Base-by-base conservation (phyloP, 2,888 invertebrate species). In the Erpobdella octoculata region DNA sequence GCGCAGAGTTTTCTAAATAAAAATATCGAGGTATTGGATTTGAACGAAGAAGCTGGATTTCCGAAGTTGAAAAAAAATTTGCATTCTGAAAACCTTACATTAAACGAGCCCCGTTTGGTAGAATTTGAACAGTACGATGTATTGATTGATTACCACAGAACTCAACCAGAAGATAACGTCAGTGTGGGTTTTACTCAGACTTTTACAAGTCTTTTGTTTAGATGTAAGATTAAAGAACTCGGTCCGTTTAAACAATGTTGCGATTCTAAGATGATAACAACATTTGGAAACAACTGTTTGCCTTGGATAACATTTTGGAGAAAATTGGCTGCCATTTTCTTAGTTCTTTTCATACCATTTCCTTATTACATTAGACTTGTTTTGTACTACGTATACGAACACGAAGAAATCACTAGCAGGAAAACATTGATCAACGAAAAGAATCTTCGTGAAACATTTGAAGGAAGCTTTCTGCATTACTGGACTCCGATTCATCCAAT, bases 181-280 rank as follows among this genome's bases (percentile, higher is more conserved):
- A 72, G 74, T 21, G 76, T 77, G 5, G 77, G 77, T 0, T 53
- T 77, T 1, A 28, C 70, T 21, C 46, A 59, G 6, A 70, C 72
- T 25, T 33, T 77, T n/a, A 21, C 38, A 5, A 36, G 62, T 15
- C 69, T 74, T 5, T 59, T 77, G n/a, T 77, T 79, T 53, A 76
- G 78, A 3, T 82, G 82, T 73, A 80, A 80, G 73, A 76, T 82
- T 2, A 77, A 79, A 69, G 73, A 77, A 0, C 65, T 81, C 2
- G 78, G 79, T 9, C 80, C 82, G 2, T 81, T 82, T 72, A 75
- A 72, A 21, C 77, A 77, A 6, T 81, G 82, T 71, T 81, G 81
- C 72, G 76, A 67, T 9, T 35, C 66, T 25, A 53, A 73, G 66
- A 65, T 74, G 65, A 66, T 71, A 28, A 62, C 21, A 15, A 33